phyloP scores from a whole-genome alignment of 2,113 vertebrate species.

The Mormyrus lacerda region DNA sequence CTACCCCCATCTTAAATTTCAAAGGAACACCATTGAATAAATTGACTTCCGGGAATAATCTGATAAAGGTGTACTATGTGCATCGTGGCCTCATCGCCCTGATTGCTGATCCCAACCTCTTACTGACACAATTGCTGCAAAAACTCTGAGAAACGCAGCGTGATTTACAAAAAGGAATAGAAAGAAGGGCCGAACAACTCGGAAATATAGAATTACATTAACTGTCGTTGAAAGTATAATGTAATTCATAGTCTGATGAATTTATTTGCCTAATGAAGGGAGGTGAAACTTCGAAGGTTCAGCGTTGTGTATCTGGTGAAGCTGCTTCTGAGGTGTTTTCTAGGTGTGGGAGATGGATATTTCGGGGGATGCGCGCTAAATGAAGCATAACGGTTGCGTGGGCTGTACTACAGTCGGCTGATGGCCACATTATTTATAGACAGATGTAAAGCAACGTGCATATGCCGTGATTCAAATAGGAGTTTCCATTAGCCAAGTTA shows the following conservation, averaged over 20 bases:
- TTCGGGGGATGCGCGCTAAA: background rate
- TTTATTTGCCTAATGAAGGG: background rate
- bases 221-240: background rate
- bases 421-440: background rate
- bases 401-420: background rate
- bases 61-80: background rate
- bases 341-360: background rate
- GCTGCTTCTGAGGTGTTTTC: background rate
- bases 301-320: background rate
- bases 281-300: background rate
- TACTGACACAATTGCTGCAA: background rate
- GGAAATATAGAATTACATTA: background rate
- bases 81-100: background rate
- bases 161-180: background rate
- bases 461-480: background rate
- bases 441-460: background rate
- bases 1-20: background rate
- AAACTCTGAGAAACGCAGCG: background rate
- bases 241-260: background rate
- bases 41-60: background rate
- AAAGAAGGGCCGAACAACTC: background rate
- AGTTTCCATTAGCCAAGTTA: background rate
- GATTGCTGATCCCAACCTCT: background rate
- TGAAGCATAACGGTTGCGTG: background rate
- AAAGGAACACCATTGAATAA: background rate